A percentile compares a stretch with the other conserved stretches of the same genome.
phyloP scores from a whole-genome alignment of 2,888 invertebrate species.

The Abscondita cerata region DNA sequence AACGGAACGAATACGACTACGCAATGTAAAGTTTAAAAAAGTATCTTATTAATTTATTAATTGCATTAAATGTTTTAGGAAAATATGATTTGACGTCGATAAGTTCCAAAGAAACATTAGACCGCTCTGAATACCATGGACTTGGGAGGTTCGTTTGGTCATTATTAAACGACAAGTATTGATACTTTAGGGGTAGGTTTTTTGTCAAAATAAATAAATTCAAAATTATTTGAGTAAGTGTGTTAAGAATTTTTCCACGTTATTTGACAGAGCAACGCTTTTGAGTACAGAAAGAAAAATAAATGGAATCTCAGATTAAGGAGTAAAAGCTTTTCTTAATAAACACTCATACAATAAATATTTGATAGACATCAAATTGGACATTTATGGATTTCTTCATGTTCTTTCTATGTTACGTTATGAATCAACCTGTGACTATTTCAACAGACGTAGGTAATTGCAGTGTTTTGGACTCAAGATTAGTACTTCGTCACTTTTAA shows the following conservation, averaged over 20 bases:
- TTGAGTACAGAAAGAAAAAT: constrained; percentile 25
- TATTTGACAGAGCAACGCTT: constrained; percentile 25
- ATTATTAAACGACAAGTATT: constrained; percentile 23
- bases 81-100: constrained; percentile 3
- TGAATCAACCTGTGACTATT: neutral
- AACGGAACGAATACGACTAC: constrained; percentile 27
- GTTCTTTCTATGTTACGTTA: neutral
- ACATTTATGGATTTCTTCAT: constrained; percentile 25
- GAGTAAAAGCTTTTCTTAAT: constrained; percentile 30
- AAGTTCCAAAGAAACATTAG: constrained; percentile 24
- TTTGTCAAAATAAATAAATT: neutral
- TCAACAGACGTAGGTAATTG: neutral
- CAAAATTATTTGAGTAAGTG: no score
- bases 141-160: constrained; percentile 27
- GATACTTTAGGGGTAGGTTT: constrained; percentile 28
- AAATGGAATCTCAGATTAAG: constrained; percentile 19
- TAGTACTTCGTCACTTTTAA: no score
- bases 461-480: no score
- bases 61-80: no score
- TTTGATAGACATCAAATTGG: constrained; percentile 18
- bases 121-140: constrained; percentile 28
- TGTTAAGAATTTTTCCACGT: neutral
- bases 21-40: no score
- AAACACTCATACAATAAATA: constrained; percentile 22
- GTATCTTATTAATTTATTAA: no score